phyloP scores from a whole-genome alignment of 1,140 invertebrate genomes.

The Lepidurus packardi region DNA sequence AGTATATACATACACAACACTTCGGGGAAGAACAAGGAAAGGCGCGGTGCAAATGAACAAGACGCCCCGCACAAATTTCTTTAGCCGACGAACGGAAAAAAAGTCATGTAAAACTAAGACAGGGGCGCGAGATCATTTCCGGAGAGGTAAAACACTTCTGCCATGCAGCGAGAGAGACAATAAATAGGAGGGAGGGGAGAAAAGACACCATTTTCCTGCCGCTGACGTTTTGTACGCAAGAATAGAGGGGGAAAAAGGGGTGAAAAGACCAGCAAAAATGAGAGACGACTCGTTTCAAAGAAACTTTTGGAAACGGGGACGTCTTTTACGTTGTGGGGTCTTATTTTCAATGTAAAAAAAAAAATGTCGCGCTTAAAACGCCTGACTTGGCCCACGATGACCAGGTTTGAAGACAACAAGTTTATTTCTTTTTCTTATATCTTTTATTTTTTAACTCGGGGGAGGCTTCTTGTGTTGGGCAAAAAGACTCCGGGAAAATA shows the following conservation, averaged over 20 bases:
- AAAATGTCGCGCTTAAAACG: not conserved
- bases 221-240: not conserved
- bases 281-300: not conserved
- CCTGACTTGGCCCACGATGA: not conserved
- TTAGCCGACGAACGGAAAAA: not conserved
- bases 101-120: not conserved
- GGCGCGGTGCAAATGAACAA: not conserved
- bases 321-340: not conserved
- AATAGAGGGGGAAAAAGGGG: not conserved
- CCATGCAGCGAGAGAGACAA: not conserved
- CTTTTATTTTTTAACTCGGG: not conserved
- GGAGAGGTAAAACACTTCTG: not conserved
- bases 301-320: not conserved
- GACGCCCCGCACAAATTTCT: not conserved
- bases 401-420: not conserved
- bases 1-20: not conserved
- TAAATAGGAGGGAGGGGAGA: slow-evolving; percentile 6
- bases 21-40: not conserved
- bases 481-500: not conserved
- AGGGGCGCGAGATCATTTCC: not conserved
- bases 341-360: not conserved
- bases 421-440: not conserved
- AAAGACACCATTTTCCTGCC: not conserved
- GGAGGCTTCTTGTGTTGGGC: not conserved
- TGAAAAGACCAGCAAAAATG: not conserved